Evolutionary conservation across 2,888 invertebrate genomes (phyloP).

Genomic region (Keiferia lycopersicella): DNA sequence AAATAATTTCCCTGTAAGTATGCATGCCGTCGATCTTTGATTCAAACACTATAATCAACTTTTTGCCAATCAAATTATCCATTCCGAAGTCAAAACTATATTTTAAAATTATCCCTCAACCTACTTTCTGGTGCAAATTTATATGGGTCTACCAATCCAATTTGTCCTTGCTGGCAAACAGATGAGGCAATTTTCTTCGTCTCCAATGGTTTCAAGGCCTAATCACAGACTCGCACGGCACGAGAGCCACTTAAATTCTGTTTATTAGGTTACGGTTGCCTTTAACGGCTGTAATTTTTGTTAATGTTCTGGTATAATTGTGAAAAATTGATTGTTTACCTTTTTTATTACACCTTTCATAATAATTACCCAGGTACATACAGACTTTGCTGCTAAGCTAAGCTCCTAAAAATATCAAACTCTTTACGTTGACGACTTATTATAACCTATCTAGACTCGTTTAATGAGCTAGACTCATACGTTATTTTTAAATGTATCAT

Average conservation of each 20-base stretch:
- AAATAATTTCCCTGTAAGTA: no score
- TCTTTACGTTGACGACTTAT: background rate
- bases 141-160: constrained; percentile 63
- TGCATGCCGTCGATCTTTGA: no score
- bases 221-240: constrained; percentile 22
- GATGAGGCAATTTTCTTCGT: constrained; percentile 60
- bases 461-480: no score
- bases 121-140: constrained; percentile 40
- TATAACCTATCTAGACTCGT: no score
- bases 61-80: background rate
- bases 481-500: no score
- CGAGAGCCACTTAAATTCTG: background rate
- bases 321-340: background rate
- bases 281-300: background rate
- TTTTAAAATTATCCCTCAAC: constrained; percentile 32
- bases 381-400: background rate
- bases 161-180: constrained; percentile 60
- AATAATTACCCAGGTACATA: no score
- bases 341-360: background rate
- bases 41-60: no score
- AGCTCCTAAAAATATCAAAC: no score
- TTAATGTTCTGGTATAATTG: background rate
- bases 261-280: constrained; percentile 10
- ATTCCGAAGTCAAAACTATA: constrained; percentile 35
- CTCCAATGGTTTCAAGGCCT: constrained; percentile 51